Evolutionary conservation across 2,797 vertebrate genomes (phyloP).

Genomic region (Tinamus major): DNA sequence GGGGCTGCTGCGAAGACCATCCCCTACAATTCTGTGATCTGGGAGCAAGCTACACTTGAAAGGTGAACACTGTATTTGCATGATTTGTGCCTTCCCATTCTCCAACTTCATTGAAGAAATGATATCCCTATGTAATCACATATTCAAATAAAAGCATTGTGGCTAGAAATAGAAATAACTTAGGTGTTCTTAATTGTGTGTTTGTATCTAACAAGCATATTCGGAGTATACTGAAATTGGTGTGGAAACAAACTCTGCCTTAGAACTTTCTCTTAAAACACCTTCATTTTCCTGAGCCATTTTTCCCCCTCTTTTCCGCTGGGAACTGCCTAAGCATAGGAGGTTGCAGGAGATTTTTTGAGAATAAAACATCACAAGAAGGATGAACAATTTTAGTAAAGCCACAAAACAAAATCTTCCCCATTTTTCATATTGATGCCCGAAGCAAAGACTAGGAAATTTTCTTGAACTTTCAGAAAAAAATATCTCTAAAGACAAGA

Average conservation of each 20-base stretch:
- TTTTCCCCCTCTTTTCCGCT: not conserved
- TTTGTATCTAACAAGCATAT: slow-evolving; percentile 49
- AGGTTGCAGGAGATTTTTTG: not conserved
- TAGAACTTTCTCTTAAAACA: not conserved
- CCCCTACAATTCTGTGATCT: not conserved
- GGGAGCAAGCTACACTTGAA: not conserved
- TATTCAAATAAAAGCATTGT: slow-evolving; percentile 54
- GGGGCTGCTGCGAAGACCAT: not conserved
- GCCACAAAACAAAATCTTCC: not conserved
- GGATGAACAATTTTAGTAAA: slow-evolving; percentile 31
- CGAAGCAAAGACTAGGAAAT: slow-evolving; percentile 50
- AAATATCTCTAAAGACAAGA: slow-evolving; percentile 26
- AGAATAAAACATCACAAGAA: slow-evolving; percentile 52
- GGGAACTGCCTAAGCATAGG: not conserved
- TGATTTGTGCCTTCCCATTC: not conserved
- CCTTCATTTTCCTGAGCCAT: not conserved
- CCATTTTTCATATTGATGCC: not conserved
- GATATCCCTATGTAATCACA: slow-evolving; percentile 12
- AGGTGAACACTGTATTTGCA: not conserved
- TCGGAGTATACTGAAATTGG: not conserved
- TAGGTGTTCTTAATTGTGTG: slow-evolving; percentile 25
- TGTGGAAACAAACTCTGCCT: slow-evolving; percentile 21
- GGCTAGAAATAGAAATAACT: slow-evolving; percentile 48
- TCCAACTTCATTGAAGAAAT: slow-evolving; percentile 50
- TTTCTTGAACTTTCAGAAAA: slow-evolving; percentile 45